Evolutionary conservation across 2,113 vertebrate species (phyloP).

Genomic region (Narcine bancroftii): DNA sequence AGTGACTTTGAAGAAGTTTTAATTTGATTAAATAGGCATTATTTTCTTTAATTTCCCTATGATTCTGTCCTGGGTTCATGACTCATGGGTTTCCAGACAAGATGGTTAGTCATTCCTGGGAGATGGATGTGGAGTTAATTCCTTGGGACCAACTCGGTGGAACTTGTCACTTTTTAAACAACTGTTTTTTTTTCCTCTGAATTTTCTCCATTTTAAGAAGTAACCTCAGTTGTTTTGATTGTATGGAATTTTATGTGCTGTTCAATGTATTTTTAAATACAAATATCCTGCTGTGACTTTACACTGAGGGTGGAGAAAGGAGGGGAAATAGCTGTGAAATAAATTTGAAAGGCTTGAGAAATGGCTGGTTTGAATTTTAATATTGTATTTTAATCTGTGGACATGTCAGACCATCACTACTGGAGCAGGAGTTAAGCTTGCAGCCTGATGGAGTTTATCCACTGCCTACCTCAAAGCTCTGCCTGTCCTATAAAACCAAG

Average conservation of each 20-base stretch:
- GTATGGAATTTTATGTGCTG: too few relatives aligned
- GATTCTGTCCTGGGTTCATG: neutral
- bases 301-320: neutral
- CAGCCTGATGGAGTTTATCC: too few relatives aligned
- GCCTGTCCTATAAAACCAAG: too few relatives aligned
- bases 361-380: neutral
- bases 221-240: neutral
- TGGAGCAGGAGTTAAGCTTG: too few relatives aligned
- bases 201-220: neutral
- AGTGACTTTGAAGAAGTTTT: too few relatives aligned
- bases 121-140: neutral
- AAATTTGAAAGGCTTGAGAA: neutral
- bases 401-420: too few relatives aligned
- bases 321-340: neutral
- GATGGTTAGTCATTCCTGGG: neutral
- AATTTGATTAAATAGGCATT: too few relatives aligned
- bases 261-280: too few relatives aligned
- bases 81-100: neutral
- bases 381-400: neutral
- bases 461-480: too few relatives aligned
- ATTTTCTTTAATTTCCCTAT: neutral
- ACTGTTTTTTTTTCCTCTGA: neutral
- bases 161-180: neutral
- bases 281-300: neutral
- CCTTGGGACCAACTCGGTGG: neutral